Conservation (phyloP, 2,888 invertebrate species). For the Orgyia antiqua region DNA sequence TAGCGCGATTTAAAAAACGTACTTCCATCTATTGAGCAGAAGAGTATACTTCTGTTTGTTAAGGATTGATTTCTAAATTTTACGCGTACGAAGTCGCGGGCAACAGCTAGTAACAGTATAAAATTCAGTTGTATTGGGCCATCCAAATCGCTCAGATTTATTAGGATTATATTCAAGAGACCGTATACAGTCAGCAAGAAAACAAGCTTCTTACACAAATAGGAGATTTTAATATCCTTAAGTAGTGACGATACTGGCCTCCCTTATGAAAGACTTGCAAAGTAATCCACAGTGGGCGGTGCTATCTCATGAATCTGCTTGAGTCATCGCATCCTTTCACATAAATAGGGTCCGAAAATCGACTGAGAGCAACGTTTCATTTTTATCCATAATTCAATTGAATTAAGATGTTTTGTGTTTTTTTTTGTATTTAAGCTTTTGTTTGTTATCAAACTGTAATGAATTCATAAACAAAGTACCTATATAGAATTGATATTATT, state of each 20-base stretch:
- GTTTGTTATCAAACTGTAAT: too few species aligned
- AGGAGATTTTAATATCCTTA: slow-evolving; percentile 76
- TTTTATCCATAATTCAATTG: slow-evolving; percentile 37
- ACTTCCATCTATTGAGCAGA: too few species aligned
- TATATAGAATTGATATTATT: too few species aligned
- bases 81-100: too few species aligned
- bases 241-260: slow-evolving; percentile 74
- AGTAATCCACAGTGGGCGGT: slow-evolving; percentile 72
- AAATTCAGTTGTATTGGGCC: too few species aligned
- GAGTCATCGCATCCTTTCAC: slow-evolving; percentile 74
- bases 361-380: slow-evolving; percentile 44
- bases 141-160: slow-evolving; percentile 39
- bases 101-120: too few species aligned
- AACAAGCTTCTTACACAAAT: slow-evolving; percentile 73
- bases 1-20: too few species aligned
- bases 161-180: slow-evolving; percentile 57
- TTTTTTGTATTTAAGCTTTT: neutral
- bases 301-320: slow-evolving; percentile 73
- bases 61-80: too few species aligned
- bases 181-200: slow-evolving; percentile 55
- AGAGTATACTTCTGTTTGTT: too few species aligned
- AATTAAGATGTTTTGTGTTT: slow-evolving; percentile 10
- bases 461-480: too few species aligned
- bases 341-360: slow-evolving; percentile 67
- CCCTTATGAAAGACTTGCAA: slow-evolving; percentile 73